Percentiles rank a stretch among this genome's conserved stretches.
Conservation (phyloP, 2,888 invertebrate species). For the Rhagonycha lutea region DNA sequence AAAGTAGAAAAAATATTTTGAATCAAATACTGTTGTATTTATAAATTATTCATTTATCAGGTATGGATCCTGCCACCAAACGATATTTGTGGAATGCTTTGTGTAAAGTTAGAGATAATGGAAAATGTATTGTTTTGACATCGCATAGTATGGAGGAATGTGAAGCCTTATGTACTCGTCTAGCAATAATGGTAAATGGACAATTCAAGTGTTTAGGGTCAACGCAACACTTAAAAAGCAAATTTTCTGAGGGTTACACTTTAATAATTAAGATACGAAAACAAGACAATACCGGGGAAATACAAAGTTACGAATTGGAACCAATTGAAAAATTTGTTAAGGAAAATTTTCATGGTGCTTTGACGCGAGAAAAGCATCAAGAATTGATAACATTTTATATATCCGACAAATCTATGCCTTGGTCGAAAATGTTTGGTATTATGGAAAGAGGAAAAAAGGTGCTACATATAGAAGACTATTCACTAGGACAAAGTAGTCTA, state of each 20-base stretch:
- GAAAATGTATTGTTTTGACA: slow-evolving; percentile 78
- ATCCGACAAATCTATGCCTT: slow-evolving; percentile 61
- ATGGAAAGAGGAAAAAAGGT: slow-evolving; percentile 62
- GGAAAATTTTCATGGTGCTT: slow-evolving; percentile 45
- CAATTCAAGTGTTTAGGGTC: slow-evolving; percentile 79
- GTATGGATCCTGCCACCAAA: slow-evolving; percentile 81
- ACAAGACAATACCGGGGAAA: slow-evolving; percentile 23
- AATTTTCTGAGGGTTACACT: slow-evolving; percentile 68
- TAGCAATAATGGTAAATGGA: slow-evolving; percentile 88
- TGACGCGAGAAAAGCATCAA: slow-evolving; percentile 69
- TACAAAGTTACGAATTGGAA: slow-evolving; percentile 23
- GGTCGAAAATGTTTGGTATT: slow-evolving; percentile 78
- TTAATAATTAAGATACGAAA: slow-evolving; percentile 54
- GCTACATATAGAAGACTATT: slow-evolving; percentile 75
- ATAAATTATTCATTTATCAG: slow-evolving; percentile 46
- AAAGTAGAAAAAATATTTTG: too few species aligned
- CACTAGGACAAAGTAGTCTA: slow-evolving; percentile 79
- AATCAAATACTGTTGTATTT: neutral
- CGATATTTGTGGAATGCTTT: slow-evolving; percentile 81
- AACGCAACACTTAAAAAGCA: slow-evolving; percentile 80
- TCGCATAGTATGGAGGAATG: slow-evolving; percentile 90
- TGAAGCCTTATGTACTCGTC: slow-evolving; percentile 78
- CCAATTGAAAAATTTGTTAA: slow-evolving; percentile 38
- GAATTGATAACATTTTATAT: slow-evolving; percentile 76
- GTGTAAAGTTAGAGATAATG: slow-evolving; percentile 68